These are phyloP conservation scores for Phania funesta DNA, from an alignment of 2,888 invertebrate genomes.

Conservation along the genomic window DNA sequence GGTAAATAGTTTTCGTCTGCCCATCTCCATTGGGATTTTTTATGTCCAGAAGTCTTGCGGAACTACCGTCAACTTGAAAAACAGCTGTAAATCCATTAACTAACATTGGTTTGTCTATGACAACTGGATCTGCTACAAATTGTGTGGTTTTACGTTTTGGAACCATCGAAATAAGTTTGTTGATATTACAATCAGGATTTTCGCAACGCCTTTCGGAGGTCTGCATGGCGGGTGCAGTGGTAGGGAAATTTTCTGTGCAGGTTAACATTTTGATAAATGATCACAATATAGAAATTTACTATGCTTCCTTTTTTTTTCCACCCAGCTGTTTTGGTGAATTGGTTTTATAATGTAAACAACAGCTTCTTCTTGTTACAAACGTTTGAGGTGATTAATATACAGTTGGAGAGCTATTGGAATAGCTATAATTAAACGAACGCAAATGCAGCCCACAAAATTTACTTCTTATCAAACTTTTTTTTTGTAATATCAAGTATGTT, in stretches of 20 bases:
- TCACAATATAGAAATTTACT: background rate
- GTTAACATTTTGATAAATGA: conserved; percentile 25
- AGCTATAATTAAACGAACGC: background rate
- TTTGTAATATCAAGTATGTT: too few relatives aligned
- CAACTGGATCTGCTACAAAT: conserved; percentile 74
- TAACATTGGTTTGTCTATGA: conserved; percentile 75
- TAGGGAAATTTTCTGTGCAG: background rate
- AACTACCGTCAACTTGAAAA: conserved; percentile 76
- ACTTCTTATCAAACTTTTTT: too few relatives aligned
- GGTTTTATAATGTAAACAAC: background rate
- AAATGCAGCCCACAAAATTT: background rate
- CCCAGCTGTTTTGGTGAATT: conserved; percentile 28
- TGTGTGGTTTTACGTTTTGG: conserved; percentile 75
- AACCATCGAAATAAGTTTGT: conserved; percentile 73
- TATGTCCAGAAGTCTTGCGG: conserved; percentile 74
- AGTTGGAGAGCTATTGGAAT: conserved; percentile 32
- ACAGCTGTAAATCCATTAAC: conserved; percentile 78
- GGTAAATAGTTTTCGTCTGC: conserved; percentile 72
- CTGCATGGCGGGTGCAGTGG: background rate
- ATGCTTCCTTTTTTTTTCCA: background rate
- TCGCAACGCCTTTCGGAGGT: conserved; percentile 71
- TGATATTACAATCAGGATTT: conserved; percentile 72
- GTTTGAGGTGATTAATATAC: conserved; percentile 25
- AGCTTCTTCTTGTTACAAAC: conserved; percentile 23
- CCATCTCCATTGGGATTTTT: conserved; percentile 67